Evolutionary conservation across 2,113 vertebrate genomes (phyloP), one percentile per base, ranked within the genome.

Genomic region (Tragulus kanchil): DNA sequence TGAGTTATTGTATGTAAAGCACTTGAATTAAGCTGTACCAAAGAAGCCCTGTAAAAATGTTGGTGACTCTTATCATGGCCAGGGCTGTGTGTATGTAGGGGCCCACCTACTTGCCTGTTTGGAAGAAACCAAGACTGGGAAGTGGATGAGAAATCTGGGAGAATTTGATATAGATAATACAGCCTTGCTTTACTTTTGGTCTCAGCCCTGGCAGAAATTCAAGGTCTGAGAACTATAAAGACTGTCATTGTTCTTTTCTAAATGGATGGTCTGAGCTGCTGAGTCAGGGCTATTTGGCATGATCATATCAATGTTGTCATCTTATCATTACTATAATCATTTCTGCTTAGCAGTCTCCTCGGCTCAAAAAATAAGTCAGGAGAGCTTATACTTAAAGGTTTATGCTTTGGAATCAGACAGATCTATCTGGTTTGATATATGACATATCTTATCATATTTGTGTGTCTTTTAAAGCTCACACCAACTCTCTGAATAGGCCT

Each of bases 301-400:
- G 48, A 89, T 64, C 6, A 11, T 45, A 31, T 87, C 61, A n/a
- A 8, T 73, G 59, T 21, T 85, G 11, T 90, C 58, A 64, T 94
- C 64, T 96, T 84, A 78, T 59, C 26, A 11, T 86, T 90, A 28
- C 31, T 87, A 0, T 86, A 84, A 87, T 90, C 52, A 48, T 26
- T 52, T 50, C 48, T 85, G 36, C 77, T 94, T 85, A 91, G 61
- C 65, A 17, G 86, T 94, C 81, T 96, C 36, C 9, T 94, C 50
- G 78, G 85, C 50, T 81, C 9, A 64, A 48, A 84, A 91, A 89
- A 61, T 42, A 8, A 94, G 58, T 54, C 52, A 85, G 73, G 50
- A n/a, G 13, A 69, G 45, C 84, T 94, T 75, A 45, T 64, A 45
- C 88, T 90, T 90, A 36, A 90, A 77, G 10, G 19, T 62, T 83